A percentile compares a stretch with the other conserved stretches of the same genome.
Conservation (phyloP, 1,140 invertebrate genomes). For the Oscheius sp. region DNA sequence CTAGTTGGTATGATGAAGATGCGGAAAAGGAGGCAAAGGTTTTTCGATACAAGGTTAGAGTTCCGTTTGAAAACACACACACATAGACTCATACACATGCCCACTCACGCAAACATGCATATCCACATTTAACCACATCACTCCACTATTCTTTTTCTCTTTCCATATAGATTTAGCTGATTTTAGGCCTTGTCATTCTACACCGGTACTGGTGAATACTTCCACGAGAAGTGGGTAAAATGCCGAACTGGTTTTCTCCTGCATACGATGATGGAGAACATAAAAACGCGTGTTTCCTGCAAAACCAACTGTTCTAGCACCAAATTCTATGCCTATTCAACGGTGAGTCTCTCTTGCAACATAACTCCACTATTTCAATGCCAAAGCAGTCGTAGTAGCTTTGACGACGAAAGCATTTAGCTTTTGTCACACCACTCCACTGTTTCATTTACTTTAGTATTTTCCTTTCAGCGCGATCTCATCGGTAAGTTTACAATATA, state of each 20-base stretch:
- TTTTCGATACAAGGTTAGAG: too few relatives aligned
- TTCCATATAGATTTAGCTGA: not conserved
- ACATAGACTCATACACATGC: too few relatives aligned
- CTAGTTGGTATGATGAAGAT: not conserved
- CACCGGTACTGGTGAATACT: not conserved
- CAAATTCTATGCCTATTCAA: not conserved
- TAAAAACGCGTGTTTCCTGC: not conserved
- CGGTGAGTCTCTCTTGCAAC: not conserved
- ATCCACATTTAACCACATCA: too few relatives aligned
- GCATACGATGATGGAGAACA: not conserved
- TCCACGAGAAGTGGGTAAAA: not conserved
- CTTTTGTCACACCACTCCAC: too few relatives aligned
- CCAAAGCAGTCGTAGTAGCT: too few relatives aligned
- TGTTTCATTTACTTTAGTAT: too few relatives aligned
- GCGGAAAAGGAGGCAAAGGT: not conserved
- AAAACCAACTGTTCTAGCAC: not conserved
- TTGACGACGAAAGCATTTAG: too few relatives aligned
- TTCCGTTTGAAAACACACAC: too few relatives aligned
- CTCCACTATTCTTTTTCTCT: not conserved
- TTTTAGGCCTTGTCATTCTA: not conserved
- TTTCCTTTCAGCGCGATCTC: too few relatives aligned
- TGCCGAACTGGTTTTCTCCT: not conserved
- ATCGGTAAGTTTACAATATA: too few relatives aligned
- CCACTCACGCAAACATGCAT: too few relatives aligned
- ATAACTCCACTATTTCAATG: too few relatives aligned